phyloP scores from a whole-genome alignment of 1,140 invertebrate species.

The Acromyrmex charruanus region DNA sequence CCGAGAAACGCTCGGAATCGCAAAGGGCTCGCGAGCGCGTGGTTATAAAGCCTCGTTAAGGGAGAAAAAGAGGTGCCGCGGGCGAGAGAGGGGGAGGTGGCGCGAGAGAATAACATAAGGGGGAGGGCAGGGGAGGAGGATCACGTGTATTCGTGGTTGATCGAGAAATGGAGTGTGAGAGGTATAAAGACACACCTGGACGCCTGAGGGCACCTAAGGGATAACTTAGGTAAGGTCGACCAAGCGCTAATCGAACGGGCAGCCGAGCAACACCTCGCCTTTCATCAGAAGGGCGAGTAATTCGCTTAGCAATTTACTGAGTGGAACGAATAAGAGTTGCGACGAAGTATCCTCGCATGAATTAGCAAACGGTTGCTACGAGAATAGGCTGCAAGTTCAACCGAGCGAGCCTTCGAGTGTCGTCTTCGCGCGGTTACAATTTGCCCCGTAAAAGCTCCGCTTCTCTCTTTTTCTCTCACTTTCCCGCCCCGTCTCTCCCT shows the following conservation, averaged over 20 bases:
- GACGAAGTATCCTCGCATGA: conserved; percentile 71
- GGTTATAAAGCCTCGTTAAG: conserved; percentile 40
- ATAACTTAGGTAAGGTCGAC: conserved; percentile 72
- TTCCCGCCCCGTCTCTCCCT: background rate
- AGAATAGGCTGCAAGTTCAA: conserved; percentile 61
- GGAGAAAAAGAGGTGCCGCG: too few species aligned
- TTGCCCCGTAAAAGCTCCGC: background rate
- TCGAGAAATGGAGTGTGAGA: conserved; percentile 77
- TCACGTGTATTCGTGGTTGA: conserved; percentile 56
- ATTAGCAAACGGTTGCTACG: conserved; percentile 69
- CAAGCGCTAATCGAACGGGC: conserved; percentile 70
- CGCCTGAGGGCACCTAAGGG: conserved; percentile 54
- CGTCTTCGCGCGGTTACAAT: conserved; percentile 38
- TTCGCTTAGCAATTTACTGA: conserved; percentile 80
- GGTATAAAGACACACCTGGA: conserved; percentile 72
- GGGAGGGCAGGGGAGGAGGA: background rate
- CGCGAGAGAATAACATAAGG: background rate
- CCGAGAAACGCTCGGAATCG: conserved; percentile 39
- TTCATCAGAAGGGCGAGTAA: conserved; percentile 78
- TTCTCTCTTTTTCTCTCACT: background rate
- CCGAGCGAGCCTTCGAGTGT: conserved; percentile 47
- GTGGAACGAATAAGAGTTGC: conserved; percentile 73
- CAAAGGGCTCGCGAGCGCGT: conserved; percentile 42
- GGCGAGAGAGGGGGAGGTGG: background rate
- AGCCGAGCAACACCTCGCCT: conserved; percentile 51